Evolutionary conservation across 2,113 vertebrate species (phyloP).

Genomic region (Suncus etruscus): DNA sequence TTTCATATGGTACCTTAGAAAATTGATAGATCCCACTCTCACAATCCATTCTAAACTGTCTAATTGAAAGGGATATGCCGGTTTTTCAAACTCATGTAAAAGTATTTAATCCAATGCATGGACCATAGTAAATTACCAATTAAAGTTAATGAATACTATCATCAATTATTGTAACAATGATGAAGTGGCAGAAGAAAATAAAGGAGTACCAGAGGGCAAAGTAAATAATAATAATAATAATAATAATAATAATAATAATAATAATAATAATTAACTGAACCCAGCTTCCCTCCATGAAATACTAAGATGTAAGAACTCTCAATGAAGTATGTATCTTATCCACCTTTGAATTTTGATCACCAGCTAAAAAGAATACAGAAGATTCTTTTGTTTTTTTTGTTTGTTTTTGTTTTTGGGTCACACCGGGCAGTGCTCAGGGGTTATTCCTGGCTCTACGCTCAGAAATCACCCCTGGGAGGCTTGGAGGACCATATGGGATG

Average conservation of each 20-base stretch:
- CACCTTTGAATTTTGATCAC: too few relatives aligned
- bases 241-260: too few relatives aligned
- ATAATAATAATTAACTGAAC: not conserved
- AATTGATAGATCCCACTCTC: not conserved
- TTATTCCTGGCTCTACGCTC: too few relatives aligned
- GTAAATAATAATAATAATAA: too few relatives aligned
- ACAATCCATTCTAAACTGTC: conserved; percentile 17
- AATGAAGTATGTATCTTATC: not conserved
- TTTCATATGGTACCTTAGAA: not conserved
- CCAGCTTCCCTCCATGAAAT: conserved; percentile 17
- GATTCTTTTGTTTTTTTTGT: too few relatives aligned
- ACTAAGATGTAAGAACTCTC: conserved; percentile 11
- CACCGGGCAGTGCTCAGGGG: too few relatives aligned
- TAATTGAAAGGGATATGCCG: not conserved
- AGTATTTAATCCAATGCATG: not conserved
- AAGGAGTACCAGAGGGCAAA: not conserved
- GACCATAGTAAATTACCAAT: not conserved
- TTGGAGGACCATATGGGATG: too few relatives aligned
- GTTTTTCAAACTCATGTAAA: not conserved
- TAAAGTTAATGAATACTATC: not conserved
- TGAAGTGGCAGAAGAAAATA: not conserved
- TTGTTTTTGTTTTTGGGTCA: too few relatives aligned
- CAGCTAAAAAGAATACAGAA: too few relatives aligned
- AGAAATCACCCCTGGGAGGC: too few relatives aligned
- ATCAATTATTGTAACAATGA: not conserved